These are phyloP conservation scores for Gymnocephalus cernua DNA, from an alignment of 2,113 vertebrate species.

Conservation along the genomic window DNA sequence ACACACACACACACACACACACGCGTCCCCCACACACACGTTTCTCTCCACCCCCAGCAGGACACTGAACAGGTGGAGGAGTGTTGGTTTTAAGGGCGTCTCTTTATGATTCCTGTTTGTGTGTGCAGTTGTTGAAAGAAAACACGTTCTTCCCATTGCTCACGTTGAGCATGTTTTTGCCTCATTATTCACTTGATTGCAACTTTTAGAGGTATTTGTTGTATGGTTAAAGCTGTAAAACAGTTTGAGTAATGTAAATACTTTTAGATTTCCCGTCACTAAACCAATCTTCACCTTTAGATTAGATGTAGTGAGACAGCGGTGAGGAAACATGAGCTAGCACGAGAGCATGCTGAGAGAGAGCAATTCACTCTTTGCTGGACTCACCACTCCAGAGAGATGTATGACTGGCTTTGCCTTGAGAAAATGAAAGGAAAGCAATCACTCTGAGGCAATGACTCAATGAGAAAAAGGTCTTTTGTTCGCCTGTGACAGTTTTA, in stretches of 20 bases:
- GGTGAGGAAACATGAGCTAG: slow-evolving; percentile 14
- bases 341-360: slow-evolving; percentile 40
- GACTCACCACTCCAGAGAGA: slow-evolving; percentile 42
- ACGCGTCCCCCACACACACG: slow-evolving; percentile 2
- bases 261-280: neutral
- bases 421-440: slow-evolving; percentile 72
- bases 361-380: slow-evolving; percentile 43
- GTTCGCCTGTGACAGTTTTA: slow-evolving; percentile 73
- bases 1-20: slow-evolving; percentile 6
- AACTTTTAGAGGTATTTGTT: neutral
- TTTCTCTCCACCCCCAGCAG: slow-evolving; percentile 42
- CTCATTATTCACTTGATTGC: neutral
- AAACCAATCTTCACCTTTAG: slow-evolving; percentile 1
- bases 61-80: slow-evolving; percentile 76
- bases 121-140: slow-evolving; percentile 68
- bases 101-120: slow-evolving; percentile 68
- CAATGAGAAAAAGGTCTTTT: slow-evolving; percentile 67
- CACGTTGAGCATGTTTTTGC: neutral
- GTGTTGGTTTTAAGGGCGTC: slow-evolving; percentile 61
- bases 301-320: slow-evolving; percentile 2
- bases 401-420: slow-evolving; percentile 51
- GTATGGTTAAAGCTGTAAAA: neutral
- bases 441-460: slow-evolving; percentile 68
- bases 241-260: too few relatives aligned
- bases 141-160: slow-evolving; percentile 53